Evolutionary conservation across 2,113 vertebrate genomes (phyloP), one percentile per base, ranked within the genome.

Genomic region (Phoenicopterus ruber): DNA sequence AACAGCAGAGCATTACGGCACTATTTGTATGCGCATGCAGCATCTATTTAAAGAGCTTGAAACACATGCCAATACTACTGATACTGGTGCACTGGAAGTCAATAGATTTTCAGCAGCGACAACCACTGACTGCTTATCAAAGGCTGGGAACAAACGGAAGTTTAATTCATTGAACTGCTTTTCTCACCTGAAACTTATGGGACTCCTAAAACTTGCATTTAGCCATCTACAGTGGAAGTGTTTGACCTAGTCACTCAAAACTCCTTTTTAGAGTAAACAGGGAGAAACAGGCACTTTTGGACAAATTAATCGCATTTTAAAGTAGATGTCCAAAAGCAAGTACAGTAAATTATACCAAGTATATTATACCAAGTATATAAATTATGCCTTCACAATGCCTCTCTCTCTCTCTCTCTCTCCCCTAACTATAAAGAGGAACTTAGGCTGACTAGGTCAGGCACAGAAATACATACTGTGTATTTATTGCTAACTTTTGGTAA

Each of bases 11-110:
- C 89, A 83, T 62, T 52, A 69, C 70, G 81, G 67, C 82, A 94
- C 44, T 66, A 54, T 61, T 91, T 71, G 38, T 82, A 94, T n/a
- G 90, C 82, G 7, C 96, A 97, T 95, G 89, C 89, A 94, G 74
- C 62, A 22, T 62, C 78, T 85, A 65, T 55, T 84, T 85, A 79
- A 90, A 36, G 65, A 95, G 86, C 89, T 42, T 62, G 36, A 87
- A 93, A 85, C 67, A 95, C 66, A 34, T 78, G 91, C 87, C 94
- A 76, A 25, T 62, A 42, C 57, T 88, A 86, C 76, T 90, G 82
- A 83, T 80, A 74, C 52, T 83, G 62, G 52, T 66, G 52, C 34
- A 74, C 46, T 82, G 44, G 17, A 79, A 94, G 32, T 52, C 73
- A 90, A 95, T 20, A 88, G 38, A 81, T 94, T 94, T 92, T 90